Conservation (phyloP, 1,140 invertebrate species). For the Protaetia brevitarsis region DNA sequence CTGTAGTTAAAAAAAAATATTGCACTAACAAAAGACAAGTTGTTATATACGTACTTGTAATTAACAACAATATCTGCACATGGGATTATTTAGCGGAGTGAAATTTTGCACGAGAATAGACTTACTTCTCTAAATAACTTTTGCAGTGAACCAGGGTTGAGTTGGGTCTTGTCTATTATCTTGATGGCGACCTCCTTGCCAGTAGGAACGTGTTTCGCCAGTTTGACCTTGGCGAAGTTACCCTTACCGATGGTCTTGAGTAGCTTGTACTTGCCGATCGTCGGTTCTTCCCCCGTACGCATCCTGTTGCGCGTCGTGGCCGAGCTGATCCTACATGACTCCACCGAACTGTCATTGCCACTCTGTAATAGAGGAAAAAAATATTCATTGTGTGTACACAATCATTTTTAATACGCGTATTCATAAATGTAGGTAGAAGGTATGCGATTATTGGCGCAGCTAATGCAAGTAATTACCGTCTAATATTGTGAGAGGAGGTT, state of each 20-base stretch:
- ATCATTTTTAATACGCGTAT: too few relatives aligned
- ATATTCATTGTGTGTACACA: constrained; percentile 2
- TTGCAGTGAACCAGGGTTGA: constrained; percentile 97
- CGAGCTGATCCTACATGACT: constrained; percentile 50
- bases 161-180: constrained; percentile 99
- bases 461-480: too few relatives aligned
- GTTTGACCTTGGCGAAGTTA: constrained; percentile 99
- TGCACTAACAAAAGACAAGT: too few relatives aligned
- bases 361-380: constrained; percentile 47
- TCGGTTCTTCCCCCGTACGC: constrained; percentile 85
- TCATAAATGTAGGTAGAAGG: too few relatives aligned
- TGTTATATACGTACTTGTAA: neutral
- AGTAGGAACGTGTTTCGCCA: constrained; percentile 98
- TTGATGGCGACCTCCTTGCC: constrained; percentile 99
- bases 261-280: constrained; percentile 98
- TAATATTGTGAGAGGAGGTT: too few relatives aligned
- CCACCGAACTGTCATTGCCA: constrained; percentile 44
- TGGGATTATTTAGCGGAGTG: neutral
- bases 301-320: constrained; percentile 62
- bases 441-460: too few relatives aligned
- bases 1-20: too few relatives aligned
- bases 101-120: neutral
- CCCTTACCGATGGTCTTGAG: constrained; percentile 99
- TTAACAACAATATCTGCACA: neutral
- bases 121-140: constrained; percentile 71